Conservation (phyloP, 2,797 vertebrate genomes). For the Chaetophractus vellerosus region DNA sequence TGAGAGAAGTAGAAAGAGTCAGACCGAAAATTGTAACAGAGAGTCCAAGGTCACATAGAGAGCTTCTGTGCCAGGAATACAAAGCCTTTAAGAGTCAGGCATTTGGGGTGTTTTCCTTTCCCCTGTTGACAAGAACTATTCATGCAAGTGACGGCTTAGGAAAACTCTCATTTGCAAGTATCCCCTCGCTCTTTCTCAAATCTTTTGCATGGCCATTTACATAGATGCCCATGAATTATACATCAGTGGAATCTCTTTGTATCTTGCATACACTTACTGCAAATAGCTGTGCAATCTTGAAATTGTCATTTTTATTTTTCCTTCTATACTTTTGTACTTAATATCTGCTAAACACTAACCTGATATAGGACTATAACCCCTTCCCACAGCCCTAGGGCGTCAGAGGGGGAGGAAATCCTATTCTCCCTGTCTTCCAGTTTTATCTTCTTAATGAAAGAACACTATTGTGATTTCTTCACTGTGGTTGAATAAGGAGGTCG, state of each 20-base stretch:
- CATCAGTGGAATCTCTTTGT: constrained; percentile 22
- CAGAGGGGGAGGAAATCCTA: not conserved
- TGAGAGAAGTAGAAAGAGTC: not conserved
- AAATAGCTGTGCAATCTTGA: not conserved
- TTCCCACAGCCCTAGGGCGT: not conserved
- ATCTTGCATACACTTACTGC: not conserved
- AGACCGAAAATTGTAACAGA: not conserved
- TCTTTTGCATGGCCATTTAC: constrained; percentile 30
- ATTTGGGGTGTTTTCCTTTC: constrained; percentile 57
- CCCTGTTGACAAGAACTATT: constrained; percentile 66
- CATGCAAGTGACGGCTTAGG: constrained; percentile 73
- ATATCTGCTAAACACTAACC: not conserved
- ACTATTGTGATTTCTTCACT: not conserved
- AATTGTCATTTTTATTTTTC: constrained; percentile 21
- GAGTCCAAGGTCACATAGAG: constrained; percentile 31
- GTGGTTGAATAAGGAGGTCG: not conserved
- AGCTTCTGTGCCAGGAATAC: constrained; percentile 6
- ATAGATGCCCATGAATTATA: constrained; percentile 53
- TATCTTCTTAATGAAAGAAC: not conserved
- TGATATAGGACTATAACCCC: not conserved
- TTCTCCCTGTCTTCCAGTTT: not conserved
- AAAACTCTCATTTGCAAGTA: constrained; percentile 59
- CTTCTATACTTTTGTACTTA: not conserved
- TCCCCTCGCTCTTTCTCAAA: not conserved
- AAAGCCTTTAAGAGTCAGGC: constrained; percentile 50